Evolutionary conservation across 2,797 vertebrate genomes (phyloP).

Genomic region (Petrocephalus sullivani): DNA sequence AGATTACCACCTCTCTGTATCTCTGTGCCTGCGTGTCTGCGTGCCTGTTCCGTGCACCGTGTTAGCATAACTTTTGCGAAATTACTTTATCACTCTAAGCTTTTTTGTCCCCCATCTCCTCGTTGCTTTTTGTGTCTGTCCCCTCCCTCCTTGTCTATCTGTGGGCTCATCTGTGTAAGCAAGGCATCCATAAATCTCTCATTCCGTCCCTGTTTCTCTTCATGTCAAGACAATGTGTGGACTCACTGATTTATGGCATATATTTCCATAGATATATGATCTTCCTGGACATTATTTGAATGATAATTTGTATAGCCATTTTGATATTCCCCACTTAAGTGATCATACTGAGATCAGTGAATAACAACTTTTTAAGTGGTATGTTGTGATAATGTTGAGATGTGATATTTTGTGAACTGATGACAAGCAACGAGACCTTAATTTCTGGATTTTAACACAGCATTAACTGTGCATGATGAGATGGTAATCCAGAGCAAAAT

Average conservation of each 20-base stretch:
- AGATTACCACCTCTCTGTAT: slow-evolving; percentile 19
- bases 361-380: neutral
- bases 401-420: neutral
- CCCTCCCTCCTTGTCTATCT: neutral
- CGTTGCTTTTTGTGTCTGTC: slow-evolving; percentile 30
- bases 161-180: slow-evolving; percentile 21
- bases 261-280: neutral
- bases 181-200: neutral
- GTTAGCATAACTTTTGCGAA: neutral
- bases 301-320: neutral
- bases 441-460: neutral
- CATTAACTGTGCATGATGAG: neutral
- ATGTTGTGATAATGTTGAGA: neutral
- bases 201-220: neutral
- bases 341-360: neutral
- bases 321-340: neutral
- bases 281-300: neutral
- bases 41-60: neutral
- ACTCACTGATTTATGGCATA: neutral
- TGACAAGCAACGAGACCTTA: neutral
- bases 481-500: neutral
- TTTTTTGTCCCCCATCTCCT: neutral
- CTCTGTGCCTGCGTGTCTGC: neutral
- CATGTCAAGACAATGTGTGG: neutral
- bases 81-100: neutral